Evolutionary conservation across 2,888 invertebrate species (phyloP).

Genomic region (Phyto melanocephala): DNA sequence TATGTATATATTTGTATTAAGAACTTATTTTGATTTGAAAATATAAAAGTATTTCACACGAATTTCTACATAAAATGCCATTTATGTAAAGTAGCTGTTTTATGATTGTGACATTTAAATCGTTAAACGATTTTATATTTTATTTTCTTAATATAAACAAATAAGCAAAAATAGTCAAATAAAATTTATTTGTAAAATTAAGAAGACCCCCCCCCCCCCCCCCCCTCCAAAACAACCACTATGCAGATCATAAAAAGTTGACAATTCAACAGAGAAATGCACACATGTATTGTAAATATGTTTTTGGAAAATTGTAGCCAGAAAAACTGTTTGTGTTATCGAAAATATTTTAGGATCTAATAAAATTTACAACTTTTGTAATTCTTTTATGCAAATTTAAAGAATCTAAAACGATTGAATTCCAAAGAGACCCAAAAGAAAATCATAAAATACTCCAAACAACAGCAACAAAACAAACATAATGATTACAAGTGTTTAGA

Average conservation of each 20-base stretch:
- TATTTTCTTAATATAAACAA: not conserved
- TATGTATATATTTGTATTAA: too few species aligned
- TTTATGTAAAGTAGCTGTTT: too few species aligned
- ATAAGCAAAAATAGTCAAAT: not conserved
- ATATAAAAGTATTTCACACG: too few species aligned
- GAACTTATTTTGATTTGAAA: too few species aligned
- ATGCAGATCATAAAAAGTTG: slow-evolving; percentile 14
- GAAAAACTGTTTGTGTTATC: slow-evolving; percentile 6
- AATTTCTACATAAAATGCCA: too few species aligned
- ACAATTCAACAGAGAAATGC: not conserved
- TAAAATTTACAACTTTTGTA: slow-evolving; percentile 52
- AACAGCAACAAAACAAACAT: slow-evolving; percentile 13
- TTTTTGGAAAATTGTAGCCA: not conserved
- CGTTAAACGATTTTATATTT: not conserved
- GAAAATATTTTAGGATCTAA: slow-evolving; percentile 25
- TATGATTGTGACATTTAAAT: not conserved
- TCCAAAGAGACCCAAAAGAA: slow-evolving; percentile 36
- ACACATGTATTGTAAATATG: not conserved
- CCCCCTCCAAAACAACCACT: not conserved
- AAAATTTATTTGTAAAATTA: not conserved
- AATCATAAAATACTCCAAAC: slow-evolving; percentile 30
- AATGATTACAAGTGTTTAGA: slow-evolving; percentile 62
- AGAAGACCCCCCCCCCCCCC: not conserved
- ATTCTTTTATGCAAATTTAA: slow-evolving; percentile 62
- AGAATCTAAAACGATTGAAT: slow-evolving; percentile 53